Conservation (phyloP, 2,113 vertebrate genomes). For the Sander vitreus region DNA sequence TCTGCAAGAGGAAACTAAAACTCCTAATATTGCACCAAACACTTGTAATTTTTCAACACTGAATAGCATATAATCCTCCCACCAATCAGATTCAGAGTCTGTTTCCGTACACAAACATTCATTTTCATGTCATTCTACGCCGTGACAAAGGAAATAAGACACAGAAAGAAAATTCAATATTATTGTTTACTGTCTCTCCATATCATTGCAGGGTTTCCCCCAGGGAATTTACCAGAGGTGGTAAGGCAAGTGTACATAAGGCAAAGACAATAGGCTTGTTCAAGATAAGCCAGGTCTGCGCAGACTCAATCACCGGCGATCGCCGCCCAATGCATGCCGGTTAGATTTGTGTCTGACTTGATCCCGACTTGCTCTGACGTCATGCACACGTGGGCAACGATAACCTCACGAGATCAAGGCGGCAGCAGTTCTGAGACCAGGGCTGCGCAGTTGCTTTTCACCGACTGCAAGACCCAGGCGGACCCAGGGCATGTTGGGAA, state of each 20-base stretch:
- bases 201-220: conserved; percentile 39
- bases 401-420: no score
- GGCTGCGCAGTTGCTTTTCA: no score
- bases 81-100: not conserved
- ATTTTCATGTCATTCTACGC: not conserved
- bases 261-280: no score
- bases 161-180: conserved; percentile 10
- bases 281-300: no score
- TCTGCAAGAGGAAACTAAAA: fast-evolving
- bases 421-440: no score
- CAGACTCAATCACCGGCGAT: no score
- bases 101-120: not conserved
- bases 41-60: conserved; percentile 1
- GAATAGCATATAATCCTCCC: not conserved
- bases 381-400: no score
- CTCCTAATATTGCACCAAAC: not conserved
- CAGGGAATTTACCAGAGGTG: not conserved
- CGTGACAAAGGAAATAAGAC: not conserved
- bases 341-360: no score
- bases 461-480: no score
- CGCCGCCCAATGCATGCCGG: no score
- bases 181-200: conserved; percentile 14
- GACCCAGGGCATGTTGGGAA: no score
- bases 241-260: not conserved
- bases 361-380: no score